Conservation (phyloP, 2,797 vertebrate species). For the Sardinella longiceps region DNA sequence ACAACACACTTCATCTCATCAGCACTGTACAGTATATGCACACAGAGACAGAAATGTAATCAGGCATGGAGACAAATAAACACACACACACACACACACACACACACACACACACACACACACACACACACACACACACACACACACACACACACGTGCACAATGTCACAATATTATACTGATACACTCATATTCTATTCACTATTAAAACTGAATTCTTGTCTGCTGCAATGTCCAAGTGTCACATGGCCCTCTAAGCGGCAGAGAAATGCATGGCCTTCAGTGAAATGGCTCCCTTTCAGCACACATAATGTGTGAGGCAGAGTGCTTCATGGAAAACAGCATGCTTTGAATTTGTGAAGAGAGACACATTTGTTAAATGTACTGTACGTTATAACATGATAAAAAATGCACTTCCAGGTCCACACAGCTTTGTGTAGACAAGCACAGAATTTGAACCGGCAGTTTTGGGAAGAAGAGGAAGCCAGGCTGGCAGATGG, state of each 20-base stretch:
- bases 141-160: not conserved
- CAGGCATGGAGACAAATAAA: not conserved
- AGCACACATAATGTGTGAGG: not conserved
- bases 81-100: not conserved
- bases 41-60: not conserved
- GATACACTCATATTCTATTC: too few species aligned
- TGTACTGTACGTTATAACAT: too few species aligned
- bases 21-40: not conserved
- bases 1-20: not conserved
- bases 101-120: constrained; percentile 26
- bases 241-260: not conserved
- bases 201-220: too few species aligned
- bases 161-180: too few species aligned
- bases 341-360: not conserved
- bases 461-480: too few species aligned
- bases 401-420: not conserved
- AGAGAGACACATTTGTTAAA: not conserved
- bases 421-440: not conserved
- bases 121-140: not conserved
- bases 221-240: not conserved
- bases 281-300: not conserved
- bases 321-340: not conserved
- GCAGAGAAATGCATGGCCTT: not conserved
- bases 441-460: too few species aligned
- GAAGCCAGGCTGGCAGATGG: too few species aligned